Evolutionary conservation across 2,888 invertebrate species (phyloP), one percentile per base, ranked within the genome.

Genomic region (Diplolepis rosae): DNA sequence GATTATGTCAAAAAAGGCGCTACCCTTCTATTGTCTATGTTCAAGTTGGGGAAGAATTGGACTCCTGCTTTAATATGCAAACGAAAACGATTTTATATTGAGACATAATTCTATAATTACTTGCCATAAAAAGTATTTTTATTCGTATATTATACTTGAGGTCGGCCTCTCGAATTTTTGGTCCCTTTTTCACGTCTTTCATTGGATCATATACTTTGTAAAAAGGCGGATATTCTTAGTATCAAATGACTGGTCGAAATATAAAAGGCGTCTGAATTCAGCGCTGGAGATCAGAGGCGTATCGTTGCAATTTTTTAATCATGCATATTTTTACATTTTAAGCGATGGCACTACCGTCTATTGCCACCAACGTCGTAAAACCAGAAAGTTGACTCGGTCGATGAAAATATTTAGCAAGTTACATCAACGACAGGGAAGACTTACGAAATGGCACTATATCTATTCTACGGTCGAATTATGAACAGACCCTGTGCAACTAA

Each of bases 301-400:
- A 61, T 61, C 61, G 39, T 61, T 61, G 61, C 61, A 61, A 61
- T 61, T 61, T 61, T 61, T 61, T 61, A 61, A 61, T 61, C 39
- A 61, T 61, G 61, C 61, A 61, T 61, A 61, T 61, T 61, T 61
- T 61, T 39, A 61, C 61, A 61, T 61, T 61, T 61, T 61, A 61
- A 61, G 39, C 61, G 61, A 39, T 61, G 61, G 61, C 61, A 61
- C 61, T 61, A 61, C 61, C 61, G 61, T 61, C 61, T 61, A 61
- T 61, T 61, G 61, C 61, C 61, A 61, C 61, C 61, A 61, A 61
- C 61, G 61, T 61, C 61, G 61, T 61, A 61, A 61, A 61, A 61
- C 61, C 61, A 61, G 61, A 61, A 61, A 61, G 39, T 39, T 61
- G 39, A 61, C 35, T 61, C 24, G 61, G 61, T 39, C 61, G 61